Evolutionary conservation across 2,113 vertebrate genomes (phyloP), one percentile per base, ranked within the genome.

Genomic region (Arvicanthis niloticus): DNA sequence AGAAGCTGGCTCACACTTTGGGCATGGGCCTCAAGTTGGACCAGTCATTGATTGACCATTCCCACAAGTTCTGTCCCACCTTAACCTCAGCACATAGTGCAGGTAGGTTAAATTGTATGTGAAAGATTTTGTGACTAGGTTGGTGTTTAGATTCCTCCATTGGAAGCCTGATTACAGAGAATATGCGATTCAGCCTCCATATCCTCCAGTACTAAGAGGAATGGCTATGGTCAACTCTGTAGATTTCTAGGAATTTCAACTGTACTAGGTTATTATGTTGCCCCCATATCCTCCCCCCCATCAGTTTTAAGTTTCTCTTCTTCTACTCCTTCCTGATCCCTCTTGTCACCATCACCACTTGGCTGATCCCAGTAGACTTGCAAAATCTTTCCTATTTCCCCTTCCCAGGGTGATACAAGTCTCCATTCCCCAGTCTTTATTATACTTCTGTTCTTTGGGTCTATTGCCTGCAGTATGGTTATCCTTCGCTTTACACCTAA

Each of bases 281-380:
- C 15, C 19, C n/a, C 7, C 16, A n/a, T 19, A 7, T 15, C 0
- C 5, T 0, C 5, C 68, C 68, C 6, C 17, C 17, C 51, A 51
- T 19, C 37, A 40, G 19, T 73, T 73, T 7, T 4, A 40, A 19
- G 19, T 21, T 73, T 40, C 70, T 40, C n/a, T 19, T 9, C 70
- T n/a, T 73, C 70, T 17, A 40, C 3, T 4, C 19, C n/a, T 40
- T 73, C n/a, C n/a, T 73, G 19, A 73, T 22, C 7, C n/a, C 7
- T 73, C 68, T 37, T 70, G 12, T n/a, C 37, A 6, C 65, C 65
- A 67, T 34, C 29, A 31, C 11, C 12, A 67, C 9, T 29, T 67
- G 62, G 26, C 62, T 29, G 26, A 3, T 29, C 4, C 62, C 62
- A 31, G 62, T 29, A 15, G 65, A 37, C 68, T n/a, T 17, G 17